Evolutionary conservation across 2,888 invertebrate species (phyloP).

Genomic region (Hemithea aestivaria): DNA sequence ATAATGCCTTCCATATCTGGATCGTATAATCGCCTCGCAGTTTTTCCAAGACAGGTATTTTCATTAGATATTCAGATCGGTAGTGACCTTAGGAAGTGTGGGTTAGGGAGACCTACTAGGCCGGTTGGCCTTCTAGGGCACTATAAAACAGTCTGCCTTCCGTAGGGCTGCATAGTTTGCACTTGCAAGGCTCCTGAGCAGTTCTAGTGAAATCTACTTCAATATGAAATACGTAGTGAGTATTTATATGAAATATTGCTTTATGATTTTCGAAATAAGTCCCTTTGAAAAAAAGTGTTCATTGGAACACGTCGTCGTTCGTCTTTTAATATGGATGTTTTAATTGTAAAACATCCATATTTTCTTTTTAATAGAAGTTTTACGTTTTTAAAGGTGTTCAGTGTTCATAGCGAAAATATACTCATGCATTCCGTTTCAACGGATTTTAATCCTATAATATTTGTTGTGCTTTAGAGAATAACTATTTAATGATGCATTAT

Average conservation of each 20-base stretch:
- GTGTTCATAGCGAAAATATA: too few relatives aligned
- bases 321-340: too few relatives aligned
- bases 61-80: conserved; percentile 61
- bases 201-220: conserved; percentile 57
- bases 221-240: conserved; percentile 74
- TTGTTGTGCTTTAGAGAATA: too few relatives aligned
- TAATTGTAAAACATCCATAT: too few relatives aligned
- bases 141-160: conserved; percentile 62
- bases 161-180: conserved; percentile 63
- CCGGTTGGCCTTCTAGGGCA: conserved; percentile 56
- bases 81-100: conserved; percentile 55
- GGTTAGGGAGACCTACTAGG: conserved; percentile 32
- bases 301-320: too few relatives aligned
- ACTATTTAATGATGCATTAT: too few relatives aligned
- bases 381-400: too few relatives aligned
- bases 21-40: conserved; percentile 32
- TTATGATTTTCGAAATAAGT: background rate
- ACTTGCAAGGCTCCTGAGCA: conserved; percentile 67
- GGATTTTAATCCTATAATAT: too few relatives aligned
- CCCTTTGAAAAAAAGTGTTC: background rate
- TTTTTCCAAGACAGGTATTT: conserved; percentile 57
- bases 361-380: too few relatives aligned
- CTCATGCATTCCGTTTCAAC: too few relatives aligned
- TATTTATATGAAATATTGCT: conserved; percentile 17
- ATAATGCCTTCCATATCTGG: conserved; percentile 39